Percentiles rank a stretch among this genome's conserved stretches.
Conservation (phyloP, 2,797 vertebrate species). For the Cephalopachus bancanus region DNA sequence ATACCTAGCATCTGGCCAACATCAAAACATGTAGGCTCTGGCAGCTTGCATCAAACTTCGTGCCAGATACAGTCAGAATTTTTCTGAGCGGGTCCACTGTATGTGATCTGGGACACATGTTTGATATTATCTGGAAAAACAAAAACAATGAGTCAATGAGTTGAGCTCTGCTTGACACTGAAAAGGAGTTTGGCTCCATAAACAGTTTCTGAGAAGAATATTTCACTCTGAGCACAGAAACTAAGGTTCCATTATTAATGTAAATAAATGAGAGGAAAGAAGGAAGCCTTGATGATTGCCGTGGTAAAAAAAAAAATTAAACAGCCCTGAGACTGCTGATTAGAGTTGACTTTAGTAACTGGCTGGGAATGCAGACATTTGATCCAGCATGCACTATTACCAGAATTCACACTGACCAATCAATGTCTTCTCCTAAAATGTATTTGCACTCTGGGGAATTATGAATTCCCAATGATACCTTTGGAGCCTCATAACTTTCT, state of each 20-base stretch:
- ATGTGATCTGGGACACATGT: slow-evolving; percentile 67
- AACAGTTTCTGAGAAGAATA: slow-evolving; percentile 69
- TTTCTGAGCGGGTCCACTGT: slow-evolving; percentile 61
- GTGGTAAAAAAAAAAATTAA: slow-evolving; percentile 66
- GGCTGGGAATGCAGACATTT: slow-evolving; percentile 82
- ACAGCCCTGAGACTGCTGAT: slow-evolving; percentile 54
- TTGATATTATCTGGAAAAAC: slow-evolving; percentile 80
- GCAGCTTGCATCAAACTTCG: slow-evolving; percentile 17
- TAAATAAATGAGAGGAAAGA: slow-evolving; percentile 77
- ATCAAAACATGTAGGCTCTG: slow-evolving; percentile 55
- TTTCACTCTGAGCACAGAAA: slow-evolving; percentile 63
- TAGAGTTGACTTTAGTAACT: slow-evolving; percentile 73
- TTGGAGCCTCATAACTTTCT: slow-evolving; percentile 34
- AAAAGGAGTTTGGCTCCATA: slow-evolving; percentile 72
- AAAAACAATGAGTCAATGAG: slow-evolving; percentile 70
- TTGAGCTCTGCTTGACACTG: slow-evolving; percentile 57
- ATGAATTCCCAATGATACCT: not conserved
- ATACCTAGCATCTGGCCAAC: slow-evolving; percentile 58
- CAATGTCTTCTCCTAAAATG: not conserved
- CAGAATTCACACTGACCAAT: slow-evolving; percentile 44
- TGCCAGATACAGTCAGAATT: slow-evolving; percentile 46
- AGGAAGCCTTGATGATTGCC: slow-evolving; percentile 67
- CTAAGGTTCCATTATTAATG: slow-evolving; percentile 79
- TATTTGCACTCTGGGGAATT: slow-evolving; percentile 27
- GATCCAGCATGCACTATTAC: slow-evolving; percentile 41